Percentiles rank a stretch among this genome's conserved stretches.
Evolutionary conservation across 2,113 vertebrate species (phyloP).

Genomic region (Pteruthius melanotis): DNA sequence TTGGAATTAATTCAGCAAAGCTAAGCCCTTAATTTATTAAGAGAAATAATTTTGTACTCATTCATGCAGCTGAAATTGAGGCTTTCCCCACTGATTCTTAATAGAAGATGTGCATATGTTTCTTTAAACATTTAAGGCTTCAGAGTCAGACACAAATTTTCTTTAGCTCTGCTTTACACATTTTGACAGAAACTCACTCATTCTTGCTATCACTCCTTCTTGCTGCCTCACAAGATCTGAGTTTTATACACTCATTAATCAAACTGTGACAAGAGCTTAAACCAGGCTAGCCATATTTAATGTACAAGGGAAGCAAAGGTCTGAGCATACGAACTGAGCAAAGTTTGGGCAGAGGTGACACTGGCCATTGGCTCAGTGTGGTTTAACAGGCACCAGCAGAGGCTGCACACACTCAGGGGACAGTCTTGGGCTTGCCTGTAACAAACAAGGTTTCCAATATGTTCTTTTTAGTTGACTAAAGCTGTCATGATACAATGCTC

Average conservation of each 20-base stretch:
- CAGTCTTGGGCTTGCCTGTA: not conserved
- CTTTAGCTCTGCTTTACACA: not conserved
- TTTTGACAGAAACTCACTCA: not conserved
- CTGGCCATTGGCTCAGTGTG: not conserved
- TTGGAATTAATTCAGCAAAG: not conserved
- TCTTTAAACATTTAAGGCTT: not conserved
- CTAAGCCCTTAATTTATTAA: not conserved
- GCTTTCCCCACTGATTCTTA: not conserved
- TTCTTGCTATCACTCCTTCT: not conserved
- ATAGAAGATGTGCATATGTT: not conserved
- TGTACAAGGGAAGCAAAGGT: not conserved
- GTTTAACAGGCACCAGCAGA: not conserved
- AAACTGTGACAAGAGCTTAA: not conserved
- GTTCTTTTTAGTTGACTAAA: not conserved
- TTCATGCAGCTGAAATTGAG: not conserved
- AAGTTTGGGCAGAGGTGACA: not conserved
- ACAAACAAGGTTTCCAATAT: not conserved
- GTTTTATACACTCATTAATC: conserved; percentile 7
- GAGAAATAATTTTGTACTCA: not conserved
- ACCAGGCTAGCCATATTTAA: not conserved
- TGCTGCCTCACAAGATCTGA: not conserved
- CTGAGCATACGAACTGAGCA: not conserved
- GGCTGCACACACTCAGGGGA: not conserved
- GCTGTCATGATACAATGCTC: fast-evolving
- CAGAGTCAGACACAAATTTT: not conserved